Conservation (phyloP, 2,113 vertebrate species). For the Apteryx mantelli region DNA sequence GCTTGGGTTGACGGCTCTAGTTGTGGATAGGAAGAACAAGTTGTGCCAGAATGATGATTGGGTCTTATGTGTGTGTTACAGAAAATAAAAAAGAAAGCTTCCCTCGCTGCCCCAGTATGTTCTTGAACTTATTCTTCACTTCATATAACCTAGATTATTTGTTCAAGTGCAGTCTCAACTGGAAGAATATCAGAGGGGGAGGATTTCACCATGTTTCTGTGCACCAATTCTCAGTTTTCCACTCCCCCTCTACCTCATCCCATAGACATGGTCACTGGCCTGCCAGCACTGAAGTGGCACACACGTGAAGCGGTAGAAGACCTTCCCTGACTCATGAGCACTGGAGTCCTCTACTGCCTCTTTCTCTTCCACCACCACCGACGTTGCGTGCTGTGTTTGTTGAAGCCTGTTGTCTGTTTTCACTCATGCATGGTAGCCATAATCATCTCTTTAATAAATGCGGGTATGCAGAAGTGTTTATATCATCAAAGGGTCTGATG, state of each 20-base stretch:
- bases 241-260: neutral
- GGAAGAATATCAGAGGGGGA: neutral
- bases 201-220: neutral
- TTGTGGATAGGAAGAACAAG: neutral
- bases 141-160: neutral
- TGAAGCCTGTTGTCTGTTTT: neutral
- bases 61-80: neutral
- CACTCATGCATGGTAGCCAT: neutral
- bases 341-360: neutral
- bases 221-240: neutral
- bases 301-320: neutral
- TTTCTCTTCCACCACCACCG: rapidly evolving
- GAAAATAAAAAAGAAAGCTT: neutral
- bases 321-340: neutral
- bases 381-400: neutral
- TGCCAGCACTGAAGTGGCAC: rapidly evolving
- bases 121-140: neutral
- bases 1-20: neutral
- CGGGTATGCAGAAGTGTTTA: neutral
- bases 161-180: neutral
- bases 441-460: neutral
- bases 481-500: neutral
- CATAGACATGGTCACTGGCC: rapidly evolving
- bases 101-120: neutral
- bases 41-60: neutral